Conservation (phyloP, 2,888 invertebrate species). For the Sphaerophoria rueppellii region DNA sequence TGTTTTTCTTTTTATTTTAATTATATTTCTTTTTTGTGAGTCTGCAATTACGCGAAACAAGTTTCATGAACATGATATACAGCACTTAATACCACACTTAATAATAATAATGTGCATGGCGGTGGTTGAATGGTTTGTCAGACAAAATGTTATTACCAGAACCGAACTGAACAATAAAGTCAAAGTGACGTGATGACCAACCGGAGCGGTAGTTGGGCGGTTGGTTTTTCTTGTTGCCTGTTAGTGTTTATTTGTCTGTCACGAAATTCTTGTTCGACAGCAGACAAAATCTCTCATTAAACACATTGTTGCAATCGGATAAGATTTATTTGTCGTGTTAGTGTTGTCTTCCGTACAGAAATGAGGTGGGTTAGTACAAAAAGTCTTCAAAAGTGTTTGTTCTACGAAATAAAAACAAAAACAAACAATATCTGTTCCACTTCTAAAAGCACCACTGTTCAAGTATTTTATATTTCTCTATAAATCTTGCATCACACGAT, state of each 20-base stretch:
- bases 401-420: too few species aligned
- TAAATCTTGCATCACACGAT: conserved; percentile 1
- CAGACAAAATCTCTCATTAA: background rate
- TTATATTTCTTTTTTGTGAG: conserved; percentile 1
- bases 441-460: conserved; percentile 2
- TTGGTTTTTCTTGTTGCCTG: background rate
- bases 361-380: background rate
- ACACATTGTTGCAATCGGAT: conserved; percentile 48
- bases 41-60: conserved; percentile 67
- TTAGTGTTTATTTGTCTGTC: conserved; percentile 53
- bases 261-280: conserved; percentile 67
- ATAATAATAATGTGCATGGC: conserved; percentile 1
- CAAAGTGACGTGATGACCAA: conserved; percentile 26
- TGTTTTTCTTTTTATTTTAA: conserved; percentile 11
- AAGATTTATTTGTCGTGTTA: conserved; percentile 7
- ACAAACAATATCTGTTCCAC: background rate
- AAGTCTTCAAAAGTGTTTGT: background rate
- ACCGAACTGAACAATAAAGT: conserved; percentile 25
- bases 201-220: background rate
- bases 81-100: conserved; percentile 65
- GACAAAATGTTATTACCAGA: conserved; percentile 58
- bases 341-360: background rate
- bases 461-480: conserved; percentile 2
- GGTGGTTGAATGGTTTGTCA: conserved; percentile 54
- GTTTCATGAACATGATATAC: conserved; percentile 71